Base-by-base conservation (phyloP, 1,140 invertebrate species). In the Pachypeltis micranthus region DNA sequence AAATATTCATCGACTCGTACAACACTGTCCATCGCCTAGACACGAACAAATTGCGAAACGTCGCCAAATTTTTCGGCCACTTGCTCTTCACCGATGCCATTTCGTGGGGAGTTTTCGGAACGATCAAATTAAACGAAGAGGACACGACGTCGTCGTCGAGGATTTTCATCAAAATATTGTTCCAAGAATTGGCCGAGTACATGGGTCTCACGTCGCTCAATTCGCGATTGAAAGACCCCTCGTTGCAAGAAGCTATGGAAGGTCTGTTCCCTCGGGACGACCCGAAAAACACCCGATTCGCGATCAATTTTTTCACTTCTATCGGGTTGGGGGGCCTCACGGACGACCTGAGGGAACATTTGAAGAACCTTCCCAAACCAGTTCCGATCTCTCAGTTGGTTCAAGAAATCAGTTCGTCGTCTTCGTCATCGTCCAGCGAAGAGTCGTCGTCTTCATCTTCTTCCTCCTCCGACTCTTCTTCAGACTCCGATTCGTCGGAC, bases 241-340 rank as follows among this genome's bases (percentile, higher is more conserved):
- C 79, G 79, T 70, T 98, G 26, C 83, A 91, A 70, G 77, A 81
- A 47, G 89, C 88, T 28, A 96, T 98, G 77, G 84, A 88, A 64
- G 96, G 96, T 0, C 72, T 99, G 12, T 94, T 99, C 76, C 96
- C 96, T 0, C 80, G 91, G 64, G 93, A 98, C 74, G 90, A 97
- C 78, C 95, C 96, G 0, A 86, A 90, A 71, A 95, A 99, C 74
- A 98, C 95, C 0, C 79, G 96, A 70, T 99, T 99, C 79, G 90
- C 96, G 0, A 99, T 99, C 54, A 99, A 99, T 72, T 99, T 98
- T 75, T 99, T 99, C 72, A 99, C 96, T 0, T 93, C 94, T 0
- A 98, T 98, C 74, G 96, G 96, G 68, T 78, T 99, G 21, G 96
- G 96, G 62, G 95, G 94, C 0, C 75, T 99, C 0, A 99, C 96